Percentiles rank a stretch among this genome's conserved stretches.
These are phyloP conservation scores for Turritopsis dohrnii DNA, from an alignment of 30 jellyfish, hydroid and myxozoan genomes.

Conservation along the genomic window DNA sequence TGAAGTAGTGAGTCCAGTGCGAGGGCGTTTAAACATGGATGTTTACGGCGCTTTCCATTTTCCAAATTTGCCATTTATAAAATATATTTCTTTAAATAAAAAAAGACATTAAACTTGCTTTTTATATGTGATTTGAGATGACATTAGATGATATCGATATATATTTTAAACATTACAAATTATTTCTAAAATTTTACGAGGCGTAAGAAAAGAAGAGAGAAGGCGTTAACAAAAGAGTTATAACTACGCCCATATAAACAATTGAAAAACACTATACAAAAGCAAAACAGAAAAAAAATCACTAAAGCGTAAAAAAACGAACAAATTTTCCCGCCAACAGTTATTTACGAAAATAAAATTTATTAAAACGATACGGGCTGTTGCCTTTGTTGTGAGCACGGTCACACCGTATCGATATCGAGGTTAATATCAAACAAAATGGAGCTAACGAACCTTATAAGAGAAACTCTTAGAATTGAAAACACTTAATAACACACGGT, in stretches of 20 bases:
- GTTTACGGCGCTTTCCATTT: too few relatives aligned
- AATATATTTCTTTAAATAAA: too few relatives aligned
- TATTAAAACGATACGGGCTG: conserved; percentile 14
- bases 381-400: conserved; percentile 4
- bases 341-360: neutral
- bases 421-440: neutral
- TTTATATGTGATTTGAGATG: too few relatives aligned
- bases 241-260: neutral
- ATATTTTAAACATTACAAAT: too few relatives aligned
- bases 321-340: conserved; percentile 15
- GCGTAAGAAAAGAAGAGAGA: too few relatives aligned
- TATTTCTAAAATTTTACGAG: too few relatives aligned
- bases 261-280: neutral
- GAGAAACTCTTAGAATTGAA: neutral
- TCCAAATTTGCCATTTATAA: too few relatives aligned
- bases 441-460: conserved; percentile 5
- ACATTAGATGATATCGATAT: too few relatives aligned
- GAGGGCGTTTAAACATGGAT: too few relatives aligned
- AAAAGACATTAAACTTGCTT: too few relatives aligned
- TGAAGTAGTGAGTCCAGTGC: too few relatives aligned
- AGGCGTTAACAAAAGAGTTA: neutral
- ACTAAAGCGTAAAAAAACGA: conserved; percentile 8
- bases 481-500: neutral
- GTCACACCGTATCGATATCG: conserved; percentile 1
- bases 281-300: neutral